Percentiles rank a stretch among this genome's conserved stretches.
phyloP scores from a whole-genome alignment of 2,797 vertebrate species.

The Sarcoramphus papa region DNA sequence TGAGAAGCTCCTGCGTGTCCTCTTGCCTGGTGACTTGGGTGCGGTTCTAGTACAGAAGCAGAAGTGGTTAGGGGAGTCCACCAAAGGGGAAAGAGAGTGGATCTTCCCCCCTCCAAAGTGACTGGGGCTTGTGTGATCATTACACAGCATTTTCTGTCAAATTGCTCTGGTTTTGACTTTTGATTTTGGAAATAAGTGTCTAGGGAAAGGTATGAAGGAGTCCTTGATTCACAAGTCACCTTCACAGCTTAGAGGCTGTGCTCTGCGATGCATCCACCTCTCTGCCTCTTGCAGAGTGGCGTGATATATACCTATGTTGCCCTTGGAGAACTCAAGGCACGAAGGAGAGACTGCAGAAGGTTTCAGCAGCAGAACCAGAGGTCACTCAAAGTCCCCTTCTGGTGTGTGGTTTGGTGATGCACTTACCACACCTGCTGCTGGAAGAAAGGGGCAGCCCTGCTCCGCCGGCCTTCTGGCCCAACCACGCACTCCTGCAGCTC shows the following conservation, averaged over 20 bases:
- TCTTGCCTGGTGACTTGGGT: not conserved
- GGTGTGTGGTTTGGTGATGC: not conserved
- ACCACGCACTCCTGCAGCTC: fast-evolving
- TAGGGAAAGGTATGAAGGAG: not conserved
- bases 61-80: not conserved
- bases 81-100: not conserved
- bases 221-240: not conserved
- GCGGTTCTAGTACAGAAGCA: not conserved
- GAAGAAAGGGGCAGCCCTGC: not conserved
- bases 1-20: not conserved
- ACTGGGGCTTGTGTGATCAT: not conserved
- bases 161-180: not conserved
- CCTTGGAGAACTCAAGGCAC: not conserved
- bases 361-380: not conserved
- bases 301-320: not conserved
- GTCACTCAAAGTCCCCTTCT: not conserved
- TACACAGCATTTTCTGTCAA: not conserved
- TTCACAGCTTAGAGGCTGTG: not conserved
- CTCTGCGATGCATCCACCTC: not conserved
- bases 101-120: not conserved
- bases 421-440: not conserved
- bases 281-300: not conserved
- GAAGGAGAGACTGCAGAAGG: not conserved
- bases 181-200: not conserved
- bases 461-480: not conserved